Base-by-base conservation (phyloP, 2,888 invertebrate species). In the Dicroscelio sp. region DNA sequence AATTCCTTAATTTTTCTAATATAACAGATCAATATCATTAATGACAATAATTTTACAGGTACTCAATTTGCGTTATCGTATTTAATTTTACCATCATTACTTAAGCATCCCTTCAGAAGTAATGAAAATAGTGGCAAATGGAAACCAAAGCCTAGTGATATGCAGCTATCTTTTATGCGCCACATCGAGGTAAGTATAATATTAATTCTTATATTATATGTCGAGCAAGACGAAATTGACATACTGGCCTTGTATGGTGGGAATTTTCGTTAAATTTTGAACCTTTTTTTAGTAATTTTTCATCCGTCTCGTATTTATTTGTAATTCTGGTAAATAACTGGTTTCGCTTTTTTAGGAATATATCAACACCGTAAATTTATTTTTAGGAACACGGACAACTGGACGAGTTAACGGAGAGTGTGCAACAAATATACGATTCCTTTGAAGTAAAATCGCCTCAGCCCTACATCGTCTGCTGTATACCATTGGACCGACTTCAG, bases 111-210 rank as follows among this genome's bases (percentile, higher is more conserved):
- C n/a, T 75, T 75, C 30, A 43, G n/a, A 75, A 55, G 75, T 12
- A 75, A 23, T 75, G 75, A 75, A n/a, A 5, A 5, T 52, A 75
- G 75, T 55, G 58, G 75, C 38, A 75, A 75, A 4, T 75, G 75
- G 75, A 75, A 75, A 75, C 75, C 75, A 2, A 75, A 52, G 35
- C 52, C 25, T 14, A 30, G 2, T 4, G 75, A 75, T 5, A 30
- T 75, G 52, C 75, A 75, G 14, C 14, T 55, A 48, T 75, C 75
- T 5, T 75, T 75, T 23, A 75, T 75, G 75, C 55, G 55, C 4
- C 75, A 75, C 35, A 75, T 75, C 27, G 31, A 75, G 27, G 75
- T 75, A 20, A 55, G 33, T 27, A 55, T 55, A 10, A 55, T 20
- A 55, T n/a, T 55, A 17, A n/a, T 10, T 55, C 55, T 5, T 25